Conservation (phyloP, 2,797 vertebrate species). For the Sorex maritimensis region DNA sequence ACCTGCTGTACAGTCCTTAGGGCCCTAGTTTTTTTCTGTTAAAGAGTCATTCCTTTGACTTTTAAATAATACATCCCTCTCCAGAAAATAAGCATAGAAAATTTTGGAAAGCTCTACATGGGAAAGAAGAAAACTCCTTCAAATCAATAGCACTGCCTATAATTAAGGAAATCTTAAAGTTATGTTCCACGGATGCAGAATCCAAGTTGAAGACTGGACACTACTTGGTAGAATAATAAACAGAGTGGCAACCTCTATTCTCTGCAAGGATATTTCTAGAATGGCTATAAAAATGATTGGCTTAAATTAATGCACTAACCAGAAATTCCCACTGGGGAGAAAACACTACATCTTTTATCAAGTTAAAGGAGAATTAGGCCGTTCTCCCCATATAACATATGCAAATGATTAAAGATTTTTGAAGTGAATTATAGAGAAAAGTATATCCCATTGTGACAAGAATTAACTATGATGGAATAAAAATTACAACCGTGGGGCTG, state of each 20-base stretch:
- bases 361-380: conserved; percentile 31
- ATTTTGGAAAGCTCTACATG: conserved; percentile 39
- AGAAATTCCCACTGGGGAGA: neutral
- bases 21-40: neutral
- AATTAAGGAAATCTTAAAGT: neutral
- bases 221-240: neutral
- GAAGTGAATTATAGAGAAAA: neutral
- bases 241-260: neutral
- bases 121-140: neutral
- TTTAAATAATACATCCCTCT: conserved; percentile 22
- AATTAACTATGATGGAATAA: neutral
- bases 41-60: neutral
- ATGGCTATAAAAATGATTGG: neutral
- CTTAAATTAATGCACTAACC: neutral
- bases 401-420: conserved; percentile 1
- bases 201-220: conserved; percentile 40
- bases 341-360: conserved; percentile 10
- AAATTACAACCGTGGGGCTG: too few relatives aligned
- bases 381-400: conserved; percentile 9
- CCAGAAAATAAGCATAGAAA: neutral
- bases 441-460: neutral
- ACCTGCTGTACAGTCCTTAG: too few relatives aligned
- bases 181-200: conserved; percentile 9
- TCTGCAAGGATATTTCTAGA: neutral
- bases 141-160: conserved; percentile 11